Conservation (phyloP, 2,797 vertebrate genomes). For the Aldrovandia affinis region DNA sequence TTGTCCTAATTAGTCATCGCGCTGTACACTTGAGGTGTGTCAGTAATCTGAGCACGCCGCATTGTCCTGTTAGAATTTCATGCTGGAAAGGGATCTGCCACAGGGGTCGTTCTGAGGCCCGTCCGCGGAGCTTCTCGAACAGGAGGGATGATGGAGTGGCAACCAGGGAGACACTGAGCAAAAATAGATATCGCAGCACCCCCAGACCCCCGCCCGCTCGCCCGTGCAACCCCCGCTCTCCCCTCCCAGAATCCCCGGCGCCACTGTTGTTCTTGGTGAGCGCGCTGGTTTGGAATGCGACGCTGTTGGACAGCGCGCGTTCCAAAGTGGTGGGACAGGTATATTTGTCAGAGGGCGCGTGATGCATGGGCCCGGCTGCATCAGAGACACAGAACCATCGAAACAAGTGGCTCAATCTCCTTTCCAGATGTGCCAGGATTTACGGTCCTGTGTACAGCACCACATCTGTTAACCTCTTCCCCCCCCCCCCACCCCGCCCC, state of each 20-base stretch:
- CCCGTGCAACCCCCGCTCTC: neutral
- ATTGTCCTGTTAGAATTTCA: neutral
- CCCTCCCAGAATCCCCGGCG: constrained; percentile 41
- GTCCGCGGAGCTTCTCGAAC: constrained; percentile 4
- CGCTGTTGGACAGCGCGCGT: constrained; percentile 51
- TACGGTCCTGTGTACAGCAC: constrained; percentile 47
- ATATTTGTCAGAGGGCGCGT: constrained; percentile 57
- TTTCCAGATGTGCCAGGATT: constrained; percentile 65
- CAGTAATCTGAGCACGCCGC: neutral
- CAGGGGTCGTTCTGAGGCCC: neutral
- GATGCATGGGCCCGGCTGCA: constrained; percentile 51
- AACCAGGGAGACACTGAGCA: neutral
- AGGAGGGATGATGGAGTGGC: neutral
- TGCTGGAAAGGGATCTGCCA: neutral
- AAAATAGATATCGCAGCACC: neutral
- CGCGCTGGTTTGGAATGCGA: constrained; percentile 50
- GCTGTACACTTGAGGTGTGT: constrained; percentile 39
- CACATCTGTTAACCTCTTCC: constrained; percentile 62
- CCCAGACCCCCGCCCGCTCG: neutral
- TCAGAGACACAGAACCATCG: constrained; percentile 52
- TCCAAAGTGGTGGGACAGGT: constrained; percentile 56
- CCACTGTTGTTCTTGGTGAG: constrained; percentile 66
- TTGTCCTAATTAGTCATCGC: neutral
- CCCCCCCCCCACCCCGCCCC: constrained; percentile 47
- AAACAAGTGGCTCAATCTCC: constrained; percentile 59